Evolutionary conservation across 2,113 vertebrate species (phyloP).

Genomic region (Greenwoodochromis staneri): DNA sequence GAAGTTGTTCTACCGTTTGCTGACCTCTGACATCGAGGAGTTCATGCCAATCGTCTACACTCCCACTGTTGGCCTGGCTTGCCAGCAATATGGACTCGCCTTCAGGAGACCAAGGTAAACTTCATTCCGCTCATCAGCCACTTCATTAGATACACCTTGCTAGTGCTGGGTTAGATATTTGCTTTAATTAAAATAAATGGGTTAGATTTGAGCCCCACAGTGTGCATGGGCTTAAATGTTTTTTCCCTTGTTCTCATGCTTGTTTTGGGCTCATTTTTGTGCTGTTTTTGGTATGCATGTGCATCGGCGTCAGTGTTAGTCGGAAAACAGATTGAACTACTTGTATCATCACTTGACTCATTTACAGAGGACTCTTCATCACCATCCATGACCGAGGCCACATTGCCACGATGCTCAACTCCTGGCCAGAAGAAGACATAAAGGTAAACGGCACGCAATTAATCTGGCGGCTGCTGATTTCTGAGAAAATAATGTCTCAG

Average conservation of each 20-base stretch:
- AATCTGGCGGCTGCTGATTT: neutral
- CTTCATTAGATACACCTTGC: neutral
- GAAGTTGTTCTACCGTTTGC: constrained; percentile 92
- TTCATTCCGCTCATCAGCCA: neutral
- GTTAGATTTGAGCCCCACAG: neutral
- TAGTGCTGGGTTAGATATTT: neutral
- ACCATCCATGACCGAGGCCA: constrained; percentile 96
- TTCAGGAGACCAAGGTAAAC: constrained; percentile 95
- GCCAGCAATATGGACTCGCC: constrained; percentile 92
- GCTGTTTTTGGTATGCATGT: neutral
- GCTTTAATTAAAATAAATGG: neutral
- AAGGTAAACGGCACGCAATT: constrained; percentile 72
- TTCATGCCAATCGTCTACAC: constrained; percentile 98
- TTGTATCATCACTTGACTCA: neutral
- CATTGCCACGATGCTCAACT: constrained; percentile 90
- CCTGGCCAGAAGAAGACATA: constrained; percentile 93
- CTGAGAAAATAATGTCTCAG: neutral
- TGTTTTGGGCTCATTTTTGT: neutral
- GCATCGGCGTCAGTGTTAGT: neutral
- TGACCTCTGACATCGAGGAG: constrained; percentile 90
- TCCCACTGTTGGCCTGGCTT: constrained; percentile 92
- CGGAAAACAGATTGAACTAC: neutral
- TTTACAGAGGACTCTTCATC: constrained; percentile 88
- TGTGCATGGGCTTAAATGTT: neutral
- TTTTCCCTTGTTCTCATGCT: constrained; percentile 18